Evolutionary conservation across 2,888 invertebrate genomes (phyloP), one percentile per base, ranked within the genome.

Genomic region (Pimpla rufipes): DNA sequence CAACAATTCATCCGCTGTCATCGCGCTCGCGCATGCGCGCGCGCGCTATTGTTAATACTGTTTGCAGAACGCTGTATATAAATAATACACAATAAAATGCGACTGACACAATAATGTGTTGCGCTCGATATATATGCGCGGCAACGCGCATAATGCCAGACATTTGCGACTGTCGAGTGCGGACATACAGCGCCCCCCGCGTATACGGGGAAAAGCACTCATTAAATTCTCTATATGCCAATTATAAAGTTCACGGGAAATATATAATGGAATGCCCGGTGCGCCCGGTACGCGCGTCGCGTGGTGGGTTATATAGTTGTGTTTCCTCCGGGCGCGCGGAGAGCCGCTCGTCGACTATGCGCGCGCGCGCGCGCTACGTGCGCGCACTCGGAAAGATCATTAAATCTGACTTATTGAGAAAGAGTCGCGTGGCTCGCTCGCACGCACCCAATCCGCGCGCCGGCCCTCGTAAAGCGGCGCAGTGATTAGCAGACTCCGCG

Each of bases 381-480:
- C n/a, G 47, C n/a, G 35, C 50, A 68, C 47, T 52, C 35, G 35
- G 18, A 52, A 50, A 74, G 74, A 76, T 81, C 76, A 76, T 81
- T 81, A 81, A 81, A 81, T 81, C 81, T 76, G 80, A 80, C 80
- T 80, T 80, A 80, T 75, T 80, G 75, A 80, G 70, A 81, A 77
- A 77, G 45, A 75, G 75, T 74, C 79, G 79, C 79, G 74, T 76
- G 76, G 76, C 70, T 76, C n/a, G n/a, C 64, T 29, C 29, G 70
- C 70, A 77, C 68, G 67, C 77, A 71, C 76, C 37, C 70, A 42
- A 62, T 62, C 10, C 16, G 37, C 37, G 37, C 16, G 3, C 37
- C 16, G 6, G 37, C 4, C 37, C 37, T 18, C 7, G 18, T 29
- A 35, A 55, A 64, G 18, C 23, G 37, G 50, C 55, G 55, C 71